Conservation (phyloP, 2,888 invertebrate species). For the Anagyrus pseudococci region DNA sequence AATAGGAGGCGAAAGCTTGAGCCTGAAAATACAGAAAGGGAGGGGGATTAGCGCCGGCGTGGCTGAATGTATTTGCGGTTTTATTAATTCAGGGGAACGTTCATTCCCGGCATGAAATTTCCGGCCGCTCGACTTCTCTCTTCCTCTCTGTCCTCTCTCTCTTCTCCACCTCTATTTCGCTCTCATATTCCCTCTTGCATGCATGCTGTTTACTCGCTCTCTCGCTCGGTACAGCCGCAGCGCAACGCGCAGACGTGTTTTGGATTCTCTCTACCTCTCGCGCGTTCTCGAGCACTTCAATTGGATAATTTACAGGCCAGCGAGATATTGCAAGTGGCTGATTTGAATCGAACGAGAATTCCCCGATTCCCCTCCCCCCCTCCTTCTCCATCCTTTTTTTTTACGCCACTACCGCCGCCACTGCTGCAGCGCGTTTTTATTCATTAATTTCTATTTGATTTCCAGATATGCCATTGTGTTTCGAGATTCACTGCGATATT, state of each 20-base stretch:
- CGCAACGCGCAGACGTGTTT: not conserved
- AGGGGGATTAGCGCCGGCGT: conserved; percentile 44
- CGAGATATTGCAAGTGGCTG: not conserved
- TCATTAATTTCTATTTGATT: too few relatives aligned
- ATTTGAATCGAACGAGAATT: conserved; percentile 2
- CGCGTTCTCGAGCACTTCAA: not conserved
- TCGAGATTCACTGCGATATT: too few relatives aligned
- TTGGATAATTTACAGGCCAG: conserved; percentile 24
- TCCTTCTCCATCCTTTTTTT: too few relatives aligned
- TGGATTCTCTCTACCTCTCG: not conserved
- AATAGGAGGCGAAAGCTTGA: conserved; percentile 20
- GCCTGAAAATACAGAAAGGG: conserved; percentile 41
- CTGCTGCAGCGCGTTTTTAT: too few relatives aligned
- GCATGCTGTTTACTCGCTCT: conserved; percentile 4
- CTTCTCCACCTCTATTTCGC: too few relatives aligned
- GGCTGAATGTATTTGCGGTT: conserved; percentile 43
- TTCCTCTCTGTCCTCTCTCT: too few relatives aligned
- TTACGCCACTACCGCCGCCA: too few relatives aligned
- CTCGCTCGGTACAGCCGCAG: not conserved
- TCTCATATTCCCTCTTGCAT: too few relatives aligned
- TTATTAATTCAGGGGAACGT: conserved; percentile 45
- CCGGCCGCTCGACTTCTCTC: not conserved
- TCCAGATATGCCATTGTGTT: too few relatives aligned
- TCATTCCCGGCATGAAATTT: conserved; percentile 39
- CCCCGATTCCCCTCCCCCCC: not conserved